phyloP scores from a whole-genome alignment of 2,797 vertebrate species.

The Pseudochaenichthys georgianus region DNA sequence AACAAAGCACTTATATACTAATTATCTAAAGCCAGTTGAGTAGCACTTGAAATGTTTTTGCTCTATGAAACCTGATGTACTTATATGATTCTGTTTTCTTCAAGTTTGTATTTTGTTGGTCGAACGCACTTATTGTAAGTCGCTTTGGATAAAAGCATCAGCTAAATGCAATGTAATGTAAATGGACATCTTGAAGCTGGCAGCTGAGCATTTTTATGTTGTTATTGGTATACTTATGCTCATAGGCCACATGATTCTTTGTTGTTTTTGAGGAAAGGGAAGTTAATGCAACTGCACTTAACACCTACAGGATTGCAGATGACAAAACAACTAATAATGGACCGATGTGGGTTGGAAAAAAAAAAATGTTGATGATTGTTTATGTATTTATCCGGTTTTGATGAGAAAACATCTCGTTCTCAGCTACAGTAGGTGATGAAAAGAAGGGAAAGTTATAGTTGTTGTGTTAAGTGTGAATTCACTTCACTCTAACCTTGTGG shows the following conservation, averaged over 20 bases:
- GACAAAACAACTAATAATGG: conserved; percentile 3
- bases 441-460: conserved; percentile 4
- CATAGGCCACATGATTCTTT: conserved; percentile 6
- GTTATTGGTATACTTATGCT: conserved; percentile 13
- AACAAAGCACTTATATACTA: too few relatives aligned
- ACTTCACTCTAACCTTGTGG: conserved; percentile 25
- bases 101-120: too few relatives aligned
- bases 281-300: conserved; percentile 17
- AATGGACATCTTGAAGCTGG: conserved; percentile 23
- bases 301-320: conserved; percentile 1
- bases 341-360: neutral
- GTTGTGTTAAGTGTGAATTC: conserved; percentile 41
- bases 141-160: too few relatives aligned
- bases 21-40: too few relatives aligned
- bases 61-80: too few relatives aligned
- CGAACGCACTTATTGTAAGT: too few relatives aligned
- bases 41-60: too few relatives aligned
- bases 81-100: too few relatives aligned
- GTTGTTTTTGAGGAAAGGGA: neutral
- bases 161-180: too few relatives aligned
- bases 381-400: neutral
- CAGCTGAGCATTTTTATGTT: conserved; percentile 16
- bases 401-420: neutral
- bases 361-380: neutral
- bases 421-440: conserved; percentile 28